Evolutionary conservation across 1,140 invertebrate species (phyloP), one percentile per base, ranked within the genome.

Genomic region (Apocrypta bakeri): DNA sequence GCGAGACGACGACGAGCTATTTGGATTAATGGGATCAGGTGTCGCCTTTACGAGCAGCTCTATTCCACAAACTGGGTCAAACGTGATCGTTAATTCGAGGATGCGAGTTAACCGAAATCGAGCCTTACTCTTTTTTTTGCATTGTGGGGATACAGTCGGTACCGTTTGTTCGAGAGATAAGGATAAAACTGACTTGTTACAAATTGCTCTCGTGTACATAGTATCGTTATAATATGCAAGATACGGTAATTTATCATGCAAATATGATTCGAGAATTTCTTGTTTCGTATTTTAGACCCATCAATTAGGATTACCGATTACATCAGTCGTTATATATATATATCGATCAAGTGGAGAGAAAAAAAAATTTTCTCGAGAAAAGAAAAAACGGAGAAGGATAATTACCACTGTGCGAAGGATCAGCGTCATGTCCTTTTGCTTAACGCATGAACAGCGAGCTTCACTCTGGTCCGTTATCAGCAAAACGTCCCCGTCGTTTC

Each of bases 401-500:
- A n/a, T 27, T 82, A 86, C 87, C 75, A 84, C 82, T 72, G 85
- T 80, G 84, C 84, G 85, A 79, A 88, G 78, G 77, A 77, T 73
- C 85, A 88, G 83, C 77, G 72, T 86, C 89, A 90, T 90, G 85
- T 89, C 87, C 86, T 84, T 69, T 73, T 81, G 74, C 74, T 87
- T 85, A 83, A 86, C 78, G 63, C 86, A 80, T 87, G 84, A 86
- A 82, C 77, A 79, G 73, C 25, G 63, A 24, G 71, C 25, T 29
- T 21, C n/a, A 56, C 64, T 40, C 17, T 68, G n/a, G 33, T 69
- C 63, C 17, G 33, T 31, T 68, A 21, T 21, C 33, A 8, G 17
- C 17, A 6, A 42, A 31, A 79, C 29, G 33, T 71, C 8, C 33
- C 31, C 12, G 64, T 63, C n/a, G 24, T 33, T 37, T 1, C 33